Evolutionary conservation across 2,888 invertebrate genomes (phyloP), one percentile per base, ranked within the genome.

Genomic region (Dasypogon diadema): DNA sequence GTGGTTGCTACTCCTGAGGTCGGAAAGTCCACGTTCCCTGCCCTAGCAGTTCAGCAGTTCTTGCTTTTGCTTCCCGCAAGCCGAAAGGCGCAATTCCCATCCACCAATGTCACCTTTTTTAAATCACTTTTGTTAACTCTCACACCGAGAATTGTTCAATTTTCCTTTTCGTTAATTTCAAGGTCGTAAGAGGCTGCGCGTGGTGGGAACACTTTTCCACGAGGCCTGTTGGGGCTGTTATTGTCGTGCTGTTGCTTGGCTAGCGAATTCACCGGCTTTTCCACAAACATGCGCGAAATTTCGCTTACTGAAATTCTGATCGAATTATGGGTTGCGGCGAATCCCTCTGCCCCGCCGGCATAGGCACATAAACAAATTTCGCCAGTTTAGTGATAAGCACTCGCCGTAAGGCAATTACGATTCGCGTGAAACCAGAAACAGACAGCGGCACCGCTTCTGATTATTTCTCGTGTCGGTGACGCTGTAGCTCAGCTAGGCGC

Each of bases 391-490:
- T 58, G 58, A 58, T 58, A 58, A 58, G 26, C 16, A 58, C 14
- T 46, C 12, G 12, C 16, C 14, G 14, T 24, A 10, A 10, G 30
- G 58, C 26, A 16, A 30, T 30, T 30, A 30, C 8, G 30, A 30
- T 30, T 30, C 30, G 58, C 14, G 16, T 16, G 30, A 58, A 58
- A 58, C 26, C 58, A 26, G 26, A 58, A 58, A 30, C 58, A 30
- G 58, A 24, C 30, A 26, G n/a, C 3, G 22, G 58, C n/a, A 8
- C 30, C 8, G 30, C 30, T 46, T 26, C 58, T 58, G 58, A 58
- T 58, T 63, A 24, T 21, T 42, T 18, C 63, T 63, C 63, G 63
- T 63, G 63, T 18, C 42, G 18, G 21, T 63, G 63, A 63, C 63
- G 63, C 22, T 63, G 4, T 63, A 21, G 22, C 42, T 22, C 63